Conservation (phyloP, 1,140 invertebrate genomes). For the Tigriopus japonicus region DNA sequence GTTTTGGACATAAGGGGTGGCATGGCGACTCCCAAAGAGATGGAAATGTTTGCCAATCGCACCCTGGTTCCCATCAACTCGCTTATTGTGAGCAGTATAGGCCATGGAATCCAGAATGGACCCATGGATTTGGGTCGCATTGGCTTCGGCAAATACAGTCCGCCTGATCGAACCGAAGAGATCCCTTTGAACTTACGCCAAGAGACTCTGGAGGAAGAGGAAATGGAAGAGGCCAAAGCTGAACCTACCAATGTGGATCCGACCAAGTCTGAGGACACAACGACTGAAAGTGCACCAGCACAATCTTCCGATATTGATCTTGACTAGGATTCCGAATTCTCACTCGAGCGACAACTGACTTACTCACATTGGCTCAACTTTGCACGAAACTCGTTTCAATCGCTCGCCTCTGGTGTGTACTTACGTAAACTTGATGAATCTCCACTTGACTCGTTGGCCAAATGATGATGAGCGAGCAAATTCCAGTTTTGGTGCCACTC, state of each 20-base stretch:
- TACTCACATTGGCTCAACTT: too few relatives aligned
- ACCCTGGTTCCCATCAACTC: not conserved
- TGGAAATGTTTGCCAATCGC: not conserved
- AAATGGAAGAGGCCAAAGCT: not conserved
- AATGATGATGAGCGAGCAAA: too few relatives aligned
- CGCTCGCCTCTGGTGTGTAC: too few relatives aligned
- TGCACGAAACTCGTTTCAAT: too few relatives aligned
- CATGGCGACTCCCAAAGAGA: not conserved
- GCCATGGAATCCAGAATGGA: not conserved
- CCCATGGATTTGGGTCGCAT: not conserved
- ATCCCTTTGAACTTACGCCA: not conserved
- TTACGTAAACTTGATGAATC: too few relatives aligned
- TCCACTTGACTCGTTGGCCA: too few relatives aligned
- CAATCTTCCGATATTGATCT: too few relatives aligned
- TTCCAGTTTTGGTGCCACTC: too few relatives aligned
- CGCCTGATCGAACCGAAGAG: slow-evolving; percentile 3
- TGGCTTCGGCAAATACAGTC: slow-evolving; percentile 10
- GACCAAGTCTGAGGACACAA: too few relatives aligned
- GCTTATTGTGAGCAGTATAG: not conserved
- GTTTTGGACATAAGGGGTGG: not conserved
- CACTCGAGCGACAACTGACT: too few relatives aligned
- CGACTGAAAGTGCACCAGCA: too few relatives aligned
- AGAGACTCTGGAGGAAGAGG: not conserved
- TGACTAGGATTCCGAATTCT: too few relatives aligned
- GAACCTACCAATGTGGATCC: not conserved